Percentiles rank a stretch among this genome's conserved stretches.
These are phyloP conservation scores for Parnassius smintheus DNA, from an alignment of 2,888 invertebrate genomes.

Conservation along the genomic window DNA sequence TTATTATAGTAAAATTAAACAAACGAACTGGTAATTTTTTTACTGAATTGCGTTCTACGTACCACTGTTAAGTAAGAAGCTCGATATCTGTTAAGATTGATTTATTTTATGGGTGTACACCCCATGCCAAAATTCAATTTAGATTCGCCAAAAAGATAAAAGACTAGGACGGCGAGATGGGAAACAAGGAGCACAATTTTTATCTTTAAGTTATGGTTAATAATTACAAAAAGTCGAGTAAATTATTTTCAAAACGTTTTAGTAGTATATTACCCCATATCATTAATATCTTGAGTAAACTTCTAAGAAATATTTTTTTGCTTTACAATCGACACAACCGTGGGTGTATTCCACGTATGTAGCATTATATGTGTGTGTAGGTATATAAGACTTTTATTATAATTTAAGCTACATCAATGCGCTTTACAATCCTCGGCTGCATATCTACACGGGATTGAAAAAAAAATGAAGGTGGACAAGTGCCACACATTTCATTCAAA, in stretches of 20 bases:
- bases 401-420: too few species aligned
- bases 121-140: constrained; percentile 73
- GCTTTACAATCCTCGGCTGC: too few species aligned
- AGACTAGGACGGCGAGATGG: constrained; percentile 40
- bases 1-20: too few species aligned
- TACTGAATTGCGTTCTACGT: too few species aligned
- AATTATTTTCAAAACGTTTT: too few species aligned
- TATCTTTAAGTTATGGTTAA: constrained; percentile 11
- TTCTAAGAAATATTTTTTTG: not conserved
- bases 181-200: constrained; percentile 35
- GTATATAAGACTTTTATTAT: too few species aligned
- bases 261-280: not conserved
- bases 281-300: not conserved
- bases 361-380: too few species aligned
- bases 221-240: not conserved
- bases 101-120: constrained; percentile 61
- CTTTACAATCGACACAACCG: not conserved
- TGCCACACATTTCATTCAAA: too few species aligned
- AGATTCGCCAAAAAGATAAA: constrained; percentile 68
- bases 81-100: constrained; percentile 6
- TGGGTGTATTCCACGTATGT: too few species aligned
- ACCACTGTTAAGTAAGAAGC: not conserved
- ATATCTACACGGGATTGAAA: too few species aligned
- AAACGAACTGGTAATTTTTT: too few species aligned
- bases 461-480: too few species aligned